Conservation (phyloP, 2,797 vertebrate genomes). For the Prunella strophiata region DNA sequence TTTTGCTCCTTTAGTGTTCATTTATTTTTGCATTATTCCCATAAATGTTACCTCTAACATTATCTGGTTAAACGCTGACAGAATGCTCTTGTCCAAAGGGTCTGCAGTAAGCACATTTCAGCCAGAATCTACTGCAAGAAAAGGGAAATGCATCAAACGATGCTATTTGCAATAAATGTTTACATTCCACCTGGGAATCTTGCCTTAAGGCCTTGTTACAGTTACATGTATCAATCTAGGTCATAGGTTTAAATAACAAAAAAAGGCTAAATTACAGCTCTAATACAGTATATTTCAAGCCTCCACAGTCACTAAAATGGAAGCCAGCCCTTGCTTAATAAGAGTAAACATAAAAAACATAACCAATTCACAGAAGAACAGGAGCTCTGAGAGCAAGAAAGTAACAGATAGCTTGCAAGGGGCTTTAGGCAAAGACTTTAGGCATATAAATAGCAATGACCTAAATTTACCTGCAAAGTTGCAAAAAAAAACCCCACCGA, state of each 20-base stretch:
- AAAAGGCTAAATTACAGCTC: neutral
- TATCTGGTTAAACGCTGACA: neutral
- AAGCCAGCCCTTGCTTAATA: neutral
- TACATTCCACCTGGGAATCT: neutral
- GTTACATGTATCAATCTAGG: neutral
- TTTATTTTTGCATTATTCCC: neutral
- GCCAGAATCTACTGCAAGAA: neutral
- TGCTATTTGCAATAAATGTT: neutral
- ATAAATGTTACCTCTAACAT: neutral
- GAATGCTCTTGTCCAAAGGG: neutral
- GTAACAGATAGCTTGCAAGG: neutral
- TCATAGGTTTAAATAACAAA: neutral
- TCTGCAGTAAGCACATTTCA: neutral
- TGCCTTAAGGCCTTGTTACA: neutral
- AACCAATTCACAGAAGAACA: neutral
- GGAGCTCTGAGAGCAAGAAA: neutral
- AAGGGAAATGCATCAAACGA: neutral
- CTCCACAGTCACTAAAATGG: neutral
- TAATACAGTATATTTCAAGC: neutral
- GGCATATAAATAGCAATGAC: neutral
- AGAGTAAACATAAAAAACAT: neutral
- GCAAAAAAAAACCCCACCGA: fast-evolving
- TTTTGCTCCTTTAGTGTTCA: neutral
- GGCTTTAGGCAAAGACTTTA: neutral
- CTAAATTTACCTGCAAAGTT: neutral